Evolutionary conservation across 2,113 vertebrate species (phyloP).

Genomic region (Proterorhinus semilunaris): DNA sequence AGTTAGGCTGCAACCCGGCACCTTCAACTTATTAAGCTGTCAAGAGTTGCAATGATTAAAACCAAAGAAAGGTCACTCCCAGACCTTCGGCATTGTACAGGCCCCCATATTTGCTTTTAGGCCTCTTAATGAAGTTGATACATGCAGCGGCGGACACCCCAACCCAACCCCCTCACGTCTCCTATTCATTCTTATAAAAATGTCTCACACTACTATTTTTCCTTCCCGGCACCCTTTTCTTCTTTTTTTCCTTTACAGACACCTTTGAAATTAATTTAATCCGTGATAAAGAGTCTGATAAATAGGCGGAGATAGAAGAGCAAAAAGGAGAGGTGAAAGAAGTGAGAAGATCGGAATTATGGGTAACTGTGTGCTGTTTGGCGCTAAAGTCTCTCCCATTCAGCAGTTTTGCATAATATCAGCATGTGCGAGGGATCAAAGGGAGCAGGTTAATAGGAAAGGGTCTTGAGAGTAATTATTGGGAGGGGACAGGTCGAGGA

Average conservation of each 20-base stretch:
- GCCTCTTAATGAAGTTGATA: slow-evolving; percentile 87
- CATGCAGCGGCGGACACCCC: slow-evolving; percentile 66
- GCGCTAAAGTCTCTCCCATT: slow-evolving; percentile 70
- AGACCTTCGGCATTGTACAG: slow-evolving; percentile 90
- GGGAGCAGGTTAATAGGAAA: slow-evolving; percentile 83
- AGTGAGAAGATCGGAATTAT: slow-evolving; percentile 73
- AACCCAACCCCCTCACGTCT: slow-evolving; percentile 67
- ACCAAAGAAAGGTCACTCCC: slow-evolving; percentile 94
- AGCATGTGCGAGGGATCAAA: slow-evolving; percentile 82
- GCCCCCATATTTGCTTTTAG: slow-evolving; percentile 89
- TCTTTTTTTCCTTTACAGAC: slow-evolving; percentile 61
- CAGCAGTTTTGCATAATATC: slow-evolving; percentile 86
- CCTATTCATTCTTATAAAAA: slow-evolving; percentile 73
- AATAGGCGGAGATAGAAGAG: slow-evolving; percentile 70
- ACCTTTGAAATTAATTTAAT: slow-evolving; percentile 82
- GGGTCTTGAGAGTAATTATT: slow-evolving; percentile 81
- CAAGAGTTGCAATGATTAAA: slow-evolving; percentile 98
- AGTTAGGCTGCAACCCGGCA: slow-evolving; percentile 95
- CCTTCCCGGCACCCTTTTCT: slow-evolving; percentile 39
- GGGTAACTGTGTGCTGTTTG: slow-evolving; percentile 77
- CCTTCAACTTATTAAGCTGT: slow-evolving; percentile 99
- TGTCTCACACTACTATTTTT: slow-evolving; percentile 61
- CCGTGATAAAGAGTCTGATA: slow-evolving; percentile 71
- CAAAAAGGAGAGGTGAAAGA: slow-evolving; percentile 61
- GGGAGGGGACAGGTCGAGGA: slow-evolving; percentile 77